Base-by-base conservation (phyloP, 2,888 invertebrate species). In the Emesis furor region DNA sequence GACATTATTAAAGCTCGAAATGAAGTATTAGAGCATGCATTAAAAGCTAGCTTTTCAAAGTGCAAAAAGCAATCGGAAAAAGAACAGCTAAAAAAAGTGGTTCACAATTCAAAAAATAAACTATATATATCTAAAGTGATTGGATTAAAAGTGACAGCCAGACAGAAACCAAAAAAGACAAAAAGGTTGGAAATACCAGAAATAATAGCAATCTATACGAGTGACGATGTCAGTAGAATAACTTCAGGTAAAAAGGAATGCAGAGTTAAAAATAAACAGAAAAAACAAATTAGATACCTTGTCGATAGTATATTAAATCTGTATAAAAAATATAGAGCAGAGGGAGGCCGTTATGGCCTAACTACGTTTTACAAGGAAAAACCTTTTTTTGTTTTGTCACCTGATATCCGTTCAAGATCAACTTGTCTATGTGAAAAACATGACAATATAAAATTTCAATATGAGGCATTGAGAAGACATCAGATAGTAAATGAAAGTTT, bases 51-150 rank as follows among this genome's bases (percentile, higher is more conserved):
- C 65, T 65, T 65, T 10, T 65, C 65, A 17, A 30, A 17, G n/a
- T 65, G 65, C 17, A 17, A 17, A 10, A 17, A 65, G 17, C 65
- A 17, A 8, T 65, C 17, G 17, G 65, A 65, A 17, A 65, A 65
- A 17, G 17, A 65, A 3, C 3, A 8, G 24, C 17, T 65, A 17
- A 65, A 14, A 65, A 65, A 65, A 65, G 65, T 65, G 65, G 65
- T 65, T 65, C 24, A 65, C 5, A 65, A 65, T 65, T 65, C 17
- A 4, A 65, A 17, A 17, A 65, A 65, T 65, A 65, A 65, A 17
- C 17, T 8, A 65, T 65, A 65, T 65, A 65, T 24, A 65, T 65
- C 65, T n/a, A 17, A 65, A 65, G 65, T 65, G 65, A 5, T 65
- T 65, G 65, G 17, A 30, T 65, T 65, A 10, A 65, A 65, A 65